Evolutionary conservation across 2,113 vertebrate genomes (phyloP).

Genomic region (Tyrannus savana): DNA sequence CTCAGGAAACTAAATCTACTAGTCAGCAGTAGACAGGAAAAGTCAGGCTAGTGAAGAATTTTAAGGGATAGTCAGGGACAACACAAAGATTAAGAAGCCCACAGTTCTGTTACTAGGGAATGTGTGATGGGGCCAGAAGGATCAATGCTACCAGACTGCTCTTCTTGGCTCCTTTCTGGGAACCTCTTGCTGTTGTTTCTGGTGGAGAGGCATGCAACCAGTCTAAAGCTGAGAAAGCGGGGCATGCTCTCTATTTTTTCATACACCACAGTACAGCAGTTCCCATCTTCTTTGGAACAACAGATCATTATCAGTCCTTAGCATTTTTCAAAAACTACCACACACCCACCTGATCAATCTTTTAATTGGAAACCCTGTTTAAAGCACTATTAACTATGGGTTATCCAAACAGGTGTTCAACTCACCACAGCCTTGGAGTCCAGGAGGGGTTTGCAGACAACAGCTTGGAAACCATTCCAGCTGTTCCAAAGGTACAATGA

Average conservation of each 20-base stretch:
- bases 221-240: neutral
- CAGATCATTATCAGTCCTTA: neutral
- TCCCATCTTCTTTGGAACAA: neutral
- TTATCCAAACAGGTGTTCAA: neutral
- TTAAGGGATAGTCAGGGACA: neutral
- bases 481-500: neutral
- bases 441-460: neutral
- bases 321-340: neutral
- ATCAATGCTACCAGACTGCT: neutral
- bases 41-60: neutral
- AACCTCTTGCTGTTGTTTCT: neutral
- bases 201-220: neutral
- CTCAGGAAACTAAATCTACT: neutral
- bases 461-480: neutral
- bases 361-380: neutral
- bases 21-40: neutral
- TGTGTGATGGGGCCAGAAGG: fast-evolving
- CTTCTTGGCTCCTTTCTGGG: neutral
- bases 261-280: neutral
- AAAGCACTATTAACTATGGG: neutral
- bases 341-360: neutral
- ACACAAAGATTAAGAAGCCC: neutral
- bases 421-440: neutral
- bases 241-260: neutral
- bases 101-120: neutral